Base-by-base conservation (phyloP, 2,888 invertebrate genomes). In the Brachyopa scutellaris region DNA sequence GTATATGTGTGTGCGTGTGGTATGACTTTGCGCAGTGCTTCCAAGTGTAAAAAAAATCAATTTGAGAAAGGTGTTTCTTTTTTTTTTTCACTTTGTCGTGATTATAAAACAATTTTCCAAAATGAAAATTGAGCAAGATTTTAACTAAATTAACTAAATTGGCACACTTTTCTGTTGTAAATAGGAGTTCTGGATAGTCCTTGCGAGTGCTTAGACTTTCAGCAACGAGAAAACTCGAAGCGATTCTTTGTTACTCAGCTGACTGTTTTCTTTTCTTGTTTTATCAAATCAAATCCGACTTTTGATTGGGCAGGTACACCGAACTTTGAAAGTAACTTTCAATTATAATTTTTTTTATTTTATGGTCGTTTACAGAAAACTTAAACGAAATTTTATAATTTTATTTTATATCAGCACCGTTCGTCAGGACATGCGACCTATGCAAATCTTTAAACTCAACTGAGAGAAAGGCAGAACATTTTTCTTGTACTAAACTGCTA, bases 381-480 rank as follows among this genome's bases (percentile, higher is more conserved):
- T n/a, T n/a, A n/a, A n/a, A n/a, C n/a, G n/a, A n/a, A n/a, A n/a
- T n/a, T n/a, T n/a, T n/a, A n/a, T n/a, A n/a, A n/a, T n/a, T n/a
- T n/a, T n/a, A n/a, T 19, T 51, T 8, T 31, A 31, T 38, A 11
- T 23, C 11, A 26, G 9, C 13, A 31, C 38, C 21, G 26, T 23
- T n/a, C 33, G 49, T 29, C 5, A 62, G 38, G 38, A 62, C 74
- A 61, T 80, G 74, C 40, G 47, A 40, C 74, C 57, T 42, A 55
- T 61, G 49, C 57, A 49, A 53, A 80, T 74, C 40, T 57, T 80
- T 33, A 9, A 69, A 74, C 79, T 80, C 74, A 74, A 80, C 79
- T 80, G 62, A 57, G 38, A 42, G 47, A 55, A 40, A 62, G 9
- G 36, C 33, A 55, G 26, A 49, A 57, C 51, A 23, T 17, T 57